These are phyloP conservation scores for Thalassophryne amazonica DNA, from an alignment of 2,797 vertebrate species.

Conservation along the genomic window DNA sequence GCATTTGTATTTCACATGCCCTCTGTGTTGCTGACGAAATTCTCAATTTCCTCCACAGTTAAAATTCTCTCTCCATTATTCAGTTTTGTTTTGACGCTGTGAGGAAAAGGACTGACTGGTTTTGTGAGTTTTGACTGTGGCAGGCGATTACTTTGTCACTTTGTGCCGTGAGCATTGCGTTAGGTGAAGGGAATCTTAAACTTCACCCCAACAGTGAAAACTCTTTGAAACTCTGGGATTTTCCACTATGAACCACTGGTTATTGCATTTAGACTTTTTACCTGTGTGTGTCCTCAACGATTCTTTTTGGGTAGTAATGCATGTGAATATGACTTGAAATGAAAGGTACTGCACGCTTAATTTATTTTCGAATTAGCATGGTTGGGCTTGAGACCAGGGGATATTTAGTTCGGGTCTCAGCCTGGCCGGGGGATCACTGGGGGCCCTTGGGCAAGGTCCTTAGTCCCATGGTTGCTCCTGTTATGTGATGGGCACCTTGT, in stretches of 20 bases:
- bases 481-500: too few species aligned
- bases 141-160: conserved; percentile 9
- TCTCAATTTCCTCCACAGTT: conserved; percentile 37
- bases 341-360: conserved; percentile 34
- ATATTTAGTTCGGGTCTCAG: too few species aligned
- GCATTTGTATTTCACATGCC: conserved; percentile 56
- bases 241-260: conserved; percentile 17
- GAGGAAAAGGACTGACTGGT: too few species aligned
- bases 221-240: conserved; percentile 40
- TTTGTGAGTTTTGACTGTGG: not conserved
- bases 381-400: too few species aligned
- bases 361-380: conserved; percentile 53
- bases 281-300: too few species aligned
- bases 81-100: too few species aligned
- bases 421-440: too few species aligned
- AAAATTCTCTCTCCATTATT: too few species aligned
- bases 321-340: conserved; percentile 58
- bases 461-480: too few species aligned
- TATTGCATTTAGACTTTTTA: conserved; percentile 47
- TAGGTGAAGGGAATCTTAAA: not conserved
- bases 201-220: conserved; percentile 4
- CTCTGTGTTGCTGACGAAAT: conserved; percentile 31
- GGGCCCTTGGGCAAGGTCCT: too few species aligned
- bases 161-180: conserved; percentile 3
- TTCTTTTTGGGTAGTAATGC: conserved; percentile 54